Evolutionary conservation across 2,888 invertebrate species (phyloP), one percentile per base, ranked within the genome.

Genomic region (Theretra japonica): DNA sequence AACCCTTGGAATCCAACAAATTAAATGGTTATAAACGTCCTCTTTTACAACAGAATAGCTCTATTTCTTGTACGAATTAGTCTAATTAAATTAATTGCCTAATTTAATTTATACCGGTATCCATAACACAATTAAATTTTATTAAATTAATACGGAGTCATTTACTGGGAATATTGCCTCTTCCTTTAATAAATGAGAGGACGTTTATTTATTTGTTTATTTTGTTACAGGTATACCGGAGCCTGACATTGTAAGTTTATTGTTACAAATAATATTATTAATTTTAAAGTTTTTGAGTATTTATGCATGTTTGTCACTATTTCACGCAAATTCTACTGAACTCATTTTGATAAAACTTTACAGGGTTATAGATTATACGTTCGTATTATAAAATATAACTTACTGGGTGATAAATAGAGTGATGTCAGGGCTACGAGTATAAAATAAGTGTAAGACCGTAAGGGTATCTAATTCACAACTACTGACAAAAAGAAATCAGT

Each of bases 21-120:
- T 72, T 2, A n/a, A 56, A 68, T 50, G 59, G 53, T 68, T 68
- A 59, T 33, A 53, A 23, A 41, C 56, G 48, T 41, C 25, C 68
- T 57, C 25, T 33, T 72, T 65, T 23, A 41, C 17, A n/a, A 23
- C 48, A 41, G 48, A 41, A 60, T 33, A 28, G 41, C 48, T 17
- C 3, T 65, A 71, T 71, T 71, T 41, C 41, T 71, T 62, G 65
- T 56, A 62, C 62, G 56, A 21, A 71, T 71, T 65, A 48, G 23
- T 23, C 48, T 41, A 65, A 65, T 65, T 65, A 71, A 62, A 62
- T 62, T 62, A 71, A 71, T 70, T 53, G 33, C 33, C 33, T 48
- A 7, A 70, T 33, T 71, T 65, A 65, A 71, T 71, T 71, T 41
- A 71, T 62, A 30, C 53, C 62, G 65, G 56, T 33, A 62, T 41